Base-by-base conservation (phyloP, 2,888 invertebrate genomes). In the Callinectes sapidus region DNA sequence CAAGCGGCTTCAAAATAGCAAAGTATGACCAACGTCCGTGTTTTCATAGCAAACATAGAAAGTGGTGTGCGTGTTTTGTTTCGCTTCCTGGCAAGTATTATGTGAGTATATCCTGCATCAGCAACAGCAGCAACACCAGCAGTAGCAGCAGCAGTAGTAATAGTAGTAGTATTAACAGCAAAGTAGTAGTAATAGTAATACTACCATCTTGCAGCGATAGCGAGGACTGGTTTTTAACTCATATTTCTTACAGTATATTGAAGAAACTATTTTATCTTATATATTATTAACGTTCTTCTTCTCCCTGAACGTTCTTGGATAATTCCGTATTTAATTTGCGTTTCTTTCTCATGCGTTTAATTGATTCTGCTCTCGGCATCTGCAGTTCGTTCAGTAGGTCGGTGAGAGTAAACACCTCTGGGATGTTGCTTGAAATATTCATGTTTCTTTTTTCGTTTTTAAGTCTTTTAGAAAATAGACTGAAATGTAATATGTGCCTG, bases 21-120 rank as follows among this genome's bases (percentile, higher is more conserved):
- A 81, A 81, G 81, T 81, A 81, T 81, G 81, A 81, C 81, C 81
- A 35, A 35, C 32, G 81, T 81, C 81, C 81, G 81, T 81, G 35
- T 81, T 81, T 81, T 81, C 81, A 81, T 32, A 81, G 81, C 81
- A 81, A 81, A 81, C 61, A 35, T 13, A 35, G 32, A 32, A 35
- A 35, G 35, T 32, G 77, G 32, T 32, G 77, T 32, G 28, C 23
- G 77, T 81, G 81, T 35, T 81, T 81, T 81, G 81, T 81, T 32
- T 81, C 35, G 81, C 81, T 81, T n/a, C 81, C 28, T 71, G 71
- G 8, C n/a, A 71, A 71, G 71, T 71, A n/a, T 71, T 71, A 71
- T 23, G n/a, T 10, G 6, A 23, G 71, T 71, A 71, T 71, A n/a
- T n/a, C 18, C 28, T n/a, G n/a, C 28, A n/a, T 28, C 23, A 71